These are phyloP conservation scores for Pedionomus torquatus DNA, from an alignment of 2,113 vertebrate species.

Conservation along the genomic window DNA sequence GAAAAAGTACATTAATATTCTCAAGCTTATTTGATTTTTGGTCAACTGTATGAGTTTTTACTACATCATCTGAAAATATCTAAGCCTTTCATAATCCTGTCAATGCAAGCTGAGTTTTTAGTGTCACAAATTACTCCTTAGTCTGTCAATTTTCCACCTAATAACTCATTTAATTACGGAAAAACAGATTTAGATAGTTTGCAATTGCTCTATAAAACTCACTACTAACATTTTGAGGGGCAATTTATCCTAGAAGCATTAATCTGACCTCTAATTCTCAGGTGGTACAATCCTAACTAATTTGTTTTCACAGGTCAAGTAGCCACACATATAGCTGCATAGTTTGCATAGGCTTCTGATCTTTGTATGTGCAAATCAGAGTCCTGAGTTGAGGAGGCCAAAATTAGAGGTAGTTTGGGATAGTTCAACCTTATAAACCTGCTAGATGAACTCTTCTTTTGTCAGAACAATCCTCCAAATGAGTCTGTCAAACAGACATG, in stretches of 20 bases:
- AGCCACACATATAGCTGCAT: background rate
- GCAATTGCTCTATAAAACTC: slow-evolving; percentile 43
- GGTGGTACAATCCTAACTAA: background rate
- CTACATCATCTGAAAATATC: slow-evolving; percentile 14
- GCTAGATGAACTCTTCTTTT: slow-evolving; percentile 44
- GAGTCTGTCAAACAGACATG: slow-evolving; percentile 64
- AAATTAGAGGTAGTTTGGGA: slow-evolving; percentile 24
- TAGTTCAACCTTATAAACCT: slow-evolving; percentile 1
- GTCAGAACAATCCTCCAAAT: slow-evolving; percentile 69
- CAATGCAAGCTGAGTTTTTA: slow-evolving; percentile 10
- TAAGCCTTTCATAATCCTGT: slow-evolving; percentile 2
- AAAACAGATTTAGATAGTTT: slow-evolving; percentile 51
- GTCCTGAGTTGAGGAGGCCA: background rate
- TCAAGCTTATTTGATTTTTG: background rate
- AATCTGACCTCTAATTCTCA: slow-evolving; percentile 13
- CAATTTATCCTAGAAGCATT: background rate
- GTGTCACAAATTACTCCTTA: slow-evolving; percentile 34
- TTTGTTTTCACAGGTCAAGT: background rate
- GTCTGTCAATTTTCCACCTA: slow-evolving; percentile 49
- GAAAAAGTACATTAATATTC: background rate
- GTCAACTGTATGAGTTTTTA: background rate
- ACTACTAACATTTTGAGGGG: background rate
- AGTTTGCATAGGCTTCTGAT: background rate
- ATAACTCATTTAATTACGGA: slow-evolving; percentile 58
- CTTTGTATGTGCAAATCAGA: background rate